Evolutionary conservation across 1,140 invertebrate species (phyloP), one percentile per base, ranked within the genome.

Genomic region (Drosophila melanica): DNA sequence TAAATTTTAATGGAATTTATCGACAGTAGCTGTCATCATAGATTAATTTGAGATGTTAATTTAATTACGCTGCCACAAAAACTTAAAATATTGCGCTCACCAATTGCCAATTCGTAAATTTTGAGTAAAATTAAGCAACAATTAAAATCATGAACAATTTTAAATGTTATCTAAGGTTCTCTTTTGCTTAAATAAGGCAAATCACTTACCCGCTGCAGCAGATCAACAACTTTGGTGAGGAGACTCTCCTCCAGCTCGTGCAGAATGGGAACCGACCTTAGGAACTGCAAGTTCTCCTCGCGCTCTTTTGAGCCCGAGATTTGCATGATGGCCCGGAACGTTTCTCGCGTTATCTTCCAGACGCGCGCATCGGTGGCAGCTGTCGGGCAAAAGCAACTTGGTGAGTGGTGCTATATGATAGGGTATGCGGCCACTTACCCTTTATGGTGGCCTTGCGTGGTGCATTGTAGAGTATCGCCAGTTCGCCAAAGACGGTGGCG

Each of bases 401-500:
- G 20, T 9, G 11, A n/a, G 7, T 20, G 18, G 47, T 11, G 45
- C 8, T n/a, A n/a, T 11, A 14, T 39, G 0, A 12, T 6, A 45
- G 14, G 16, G 16, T 54, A 20, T 20, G 4, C 2, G 2, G 16
- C 11, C 5, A 91, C 90, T 93, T 93, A 95, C 95, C 97, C 93
- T 94, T 94, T 60, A 98, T 96, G 5, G 97, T 96, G 20, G 97
- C 97, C 47, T 97, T 96, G 81, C 98, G 93, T 77, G 97, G 97
- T 30, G 97, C 97, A 93, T 98, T 98, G 92, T 98, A 99, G 5
- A 99, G 93, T 79, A 98, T 96, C 37, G 98, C 98, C 30, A 99
- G 93, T 93, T 99, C 98, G 20, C 98, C 98, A 92, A 99, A 99
- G 1, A 97, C 97, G 73, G 97, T 95, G 12, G 96, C 97, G 0